Base-by-base conservation (phyloP, 2,797 vertebrate genomes). In the Danio tinwini region DNA sequence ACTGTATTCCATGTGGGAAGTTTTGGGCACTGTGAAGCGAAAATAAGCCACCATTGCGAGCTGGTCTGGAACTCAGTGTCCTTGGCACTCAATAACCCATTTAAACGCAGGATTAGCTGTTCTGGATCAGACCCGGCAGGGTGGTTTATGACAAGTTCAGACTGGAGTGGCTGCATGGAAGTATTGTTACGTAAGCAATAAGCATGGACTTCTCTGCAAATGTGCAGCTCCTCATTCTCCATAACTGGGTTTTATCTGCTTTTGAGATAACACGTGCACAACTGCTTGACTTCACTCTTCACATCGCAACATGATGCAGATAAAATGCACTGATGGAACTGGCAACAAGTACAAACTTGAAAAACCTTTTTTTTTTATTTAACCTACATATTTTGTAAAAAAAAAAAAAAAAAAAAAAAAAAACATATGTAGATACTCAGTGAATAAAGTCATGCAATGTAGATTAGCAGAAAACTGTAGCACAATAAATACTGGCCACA, bases 231-330 rank as follows among this genome's bases (percentile, higher is more conserved):
- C 74, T 87, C 78, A 82, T 70, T 61, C 86, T 85, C 87, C 58
- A 87, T 77, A 52, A 64, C 82, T 87, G 76, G 78, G 83, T 71
- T 88, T 90, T 89, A 89, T 91, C 88, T 40, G 82, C 77, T 81
- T 83, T 77, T 56, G 81, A 90, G 90, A 91, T 90, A 89, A 88
- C 88, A 87, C 87, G 88, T 88, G 88, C 84, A 82, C 81, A 84
- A 87, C 70, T 13, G 74, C 70, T 91, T 84, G 82, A 76, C 68
- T 85, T 87, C 76, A 16, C 72, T 68, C 58, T 29, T 70, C 39
- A 67, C 84, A 83, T 81, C 53, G 67, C 73, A 81, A 64, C 56
- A 37, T 21, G 64, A 42, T 0, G 3, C 19, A 68, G 64, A 76
- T 73, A 47, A 49, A 55, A 47, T 42, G 59, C 58, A 59, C 6